Percentiles rank a stretch among this genome's conserved stretches.
Conservation (phyloP, 2,113 vertebrate genomes). For the Helogale parvula region DNA sequence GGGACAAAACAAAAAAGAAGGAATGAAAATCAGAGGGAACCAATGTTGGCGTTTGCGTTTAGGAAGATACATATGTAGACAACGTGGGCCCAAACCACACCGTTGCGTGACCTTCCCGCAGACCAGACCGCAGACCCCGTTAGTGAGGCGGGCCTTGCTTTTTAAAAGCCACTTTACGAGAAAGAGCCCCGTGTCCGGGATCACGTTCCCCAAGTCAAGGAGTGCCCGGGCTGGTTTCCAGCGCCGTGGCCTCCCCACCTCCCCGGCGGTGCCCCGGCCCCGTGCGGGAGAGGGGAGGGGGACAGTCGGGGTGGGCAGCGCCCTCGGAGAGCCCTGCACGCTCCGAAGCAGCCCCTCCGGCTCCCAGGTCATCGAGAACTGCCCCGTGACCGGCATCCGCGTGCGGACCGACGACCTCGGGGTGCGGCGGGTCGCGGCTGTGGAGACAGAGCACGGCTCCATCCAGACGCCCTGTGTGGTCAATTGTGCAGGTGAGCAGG, state of each 20-base stretch:
- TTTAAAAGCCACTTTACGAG: no score
- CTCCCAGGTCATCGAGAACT: constrained; percentile 94
- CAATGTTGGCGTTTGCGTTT: neutral
- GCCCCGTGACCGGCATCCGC: constrained; percentile 93
- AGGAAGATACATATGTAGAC: fast-evolving
- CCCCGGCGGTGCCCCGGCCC: fast-evolving
- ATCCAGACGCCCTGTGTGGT: constrained; percentile 94
- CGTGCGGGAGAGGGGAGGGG: fast-evolving
- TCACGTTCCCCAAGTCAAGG: neutral
- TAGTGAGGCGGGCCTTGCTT: neutral
- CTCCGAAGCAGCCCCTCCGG: neutral
- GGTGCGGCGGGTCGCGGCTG: constrained; percentile 89
- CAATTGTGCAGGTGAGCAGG: constrained; percentile 93
- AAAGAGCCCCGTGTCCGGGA: neutral
- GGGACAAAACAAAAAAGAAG: neutral
- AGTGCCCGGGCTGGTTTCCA: fast-evolving
- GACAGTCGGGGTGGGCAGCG: fast-evolving
- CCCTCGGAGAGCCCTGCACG: fast-evolving
- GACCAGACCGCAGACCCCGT: fast-evolving
- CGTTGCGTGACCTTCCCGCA: neutral
- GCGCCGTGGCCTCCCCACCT: neutral
- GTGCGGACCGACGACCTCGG: constrained; percentile 91
- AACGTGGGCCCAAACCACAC: fast-evolving
- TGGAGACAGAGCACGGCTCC: constrained; percentile 91
- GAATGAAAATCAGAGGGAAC: neutral